Percentiles rank a stretch among this genome's conserved stretches.
phyloP scores from a whole-genome alignment of 2,113 vertebrate species.

The Pelobates fuscus region DNA sequence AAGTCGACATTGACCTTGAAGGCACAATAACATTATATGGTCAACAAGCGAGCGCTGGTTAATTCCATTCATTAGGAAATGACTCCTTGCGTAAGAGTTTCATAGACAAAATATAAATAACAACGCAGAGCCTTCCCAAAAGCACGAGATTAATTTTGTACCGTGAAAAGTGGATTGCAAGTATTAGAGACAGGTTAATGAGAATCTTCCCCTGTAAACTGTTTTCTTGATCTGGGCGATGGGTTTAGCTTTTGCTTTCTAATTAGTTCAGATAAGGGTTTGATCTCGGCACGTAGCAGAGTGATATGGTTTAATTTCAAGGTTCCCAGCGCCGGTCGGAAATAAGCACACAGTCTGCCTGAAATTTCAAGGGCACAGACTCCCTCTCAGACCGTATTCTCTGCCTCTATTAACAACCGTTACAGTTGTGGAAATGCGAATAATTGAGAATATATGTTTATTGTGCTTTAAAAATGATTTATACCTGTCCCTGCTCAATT shows the following conservation, averaged over 20 bases:
- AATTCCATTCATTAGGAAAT: slow-evolving; percentile 54
- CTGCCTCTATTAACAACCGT: slow-evolving; percentile 3
- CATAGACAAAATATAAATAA: neutral
- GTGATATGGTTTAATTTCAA: slow-evolving; percentile 55
- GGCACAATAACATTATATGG: slow-evolving; percentile 47
- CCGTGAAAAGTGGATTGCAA: slow-evolving; percentile 47
- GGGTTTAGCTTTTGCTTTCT: slow-evolving; percentile 59
- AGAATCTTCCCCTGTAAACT: slow-evolving; percentile 57
- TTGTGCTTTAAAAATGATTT: neutral
- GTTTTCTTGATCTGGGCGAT: slow-evolving; percentile 55
- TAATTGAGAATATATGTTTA: slow-evolving; percentile 19
- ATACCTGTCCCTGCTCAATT: neutral
- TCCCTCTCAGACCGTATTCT: slow-evolving; percentile 7
- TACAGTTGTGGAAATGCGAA: neutral
- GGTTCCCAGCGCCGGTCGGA: slow-evolving; percentile 45
- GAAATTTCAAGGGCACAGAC: slow-evolving; percentile 15
- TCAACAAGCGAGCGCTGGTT: slow-evolving; percentile 50
- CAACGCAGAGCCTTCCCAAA: slow-evolving; percentile 8
- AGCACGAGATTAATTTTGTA: slow-evolving; percentile 44
- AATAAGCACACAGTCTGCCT: slow-evolving; percentile 13
- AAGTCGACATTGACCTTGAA: slow-evolving; percentile 34
- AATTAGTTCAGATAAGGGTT: slow-evolving; percentile 66
- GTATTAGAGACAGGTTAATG: slow-evolving; percentile 59
- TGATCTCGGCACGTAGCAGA: slow-evolving; percentile 55
- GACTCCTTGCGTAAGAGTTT: slow-evolving; percentile 23